phyloP scores from a whole-genome alignment of 1,140 invertebrate genomes.

The Ceratosolen solmsi region DNA sequence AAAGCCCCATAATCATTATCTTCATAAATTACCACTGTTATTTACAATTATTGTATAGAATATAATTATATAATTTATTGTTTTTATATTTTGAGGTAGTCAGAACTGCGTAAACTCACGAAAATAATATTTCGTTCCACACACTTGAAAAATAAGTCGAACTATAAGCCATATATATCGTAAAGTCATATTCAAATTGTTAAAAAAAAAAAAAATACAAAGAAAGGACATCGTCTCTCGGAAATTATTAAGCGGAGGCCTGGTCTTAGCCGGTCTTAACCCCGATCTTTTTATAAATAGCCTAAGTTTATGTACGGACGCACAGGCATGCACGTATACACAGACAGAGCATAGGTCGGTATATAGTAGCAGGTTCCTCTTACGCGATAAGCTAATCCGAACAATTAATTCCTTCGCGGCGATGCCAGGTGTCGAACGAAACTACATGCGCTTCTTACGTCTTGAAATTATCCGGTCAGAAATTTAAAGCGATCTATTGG shows the following conservation, averaged over 20 bases:
- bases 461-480: slow-evolving; percentile 34
- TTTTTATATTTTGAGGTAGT: no score
- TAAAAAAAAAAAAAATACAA: slow-evolving; percentile 30
- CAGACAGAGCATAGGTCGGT: not conserved
- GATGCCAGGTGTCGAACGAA: slow-evolving; percentile 66
- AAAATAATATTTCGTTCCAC: not conserved
- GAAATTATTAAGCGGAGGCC: slow-evolving; percentile 66
- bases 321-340: not conserved
- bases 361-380: slow-evolving; percentile 57
- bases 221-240: slow-evolving; percentile 51
- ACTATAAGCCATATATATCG: not conserved
- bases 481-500: not conserved
- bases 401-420: slow-evolving; percentile 69
- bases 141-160: not conserved
- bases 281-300: slow-evolving; percentile 56
- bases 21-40: no score
- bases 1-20: no score
- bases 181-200: not conserved
- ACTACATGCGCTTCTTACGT: slow-evolving; percentile 31
- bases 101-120: not conserved
- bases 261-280: slow-evolving; percentile 64
- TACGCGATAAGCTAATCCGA: slow-evolving; percentile 71
- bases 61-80: no score
- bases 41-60: no score
- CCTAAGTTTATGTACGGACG: not conserved